Evolutionary conservation across 2,888 invertebrate species (phyloP), one percentile per base, ranked within the genome.

Genomic region (Embidobia sp.): DNA sequence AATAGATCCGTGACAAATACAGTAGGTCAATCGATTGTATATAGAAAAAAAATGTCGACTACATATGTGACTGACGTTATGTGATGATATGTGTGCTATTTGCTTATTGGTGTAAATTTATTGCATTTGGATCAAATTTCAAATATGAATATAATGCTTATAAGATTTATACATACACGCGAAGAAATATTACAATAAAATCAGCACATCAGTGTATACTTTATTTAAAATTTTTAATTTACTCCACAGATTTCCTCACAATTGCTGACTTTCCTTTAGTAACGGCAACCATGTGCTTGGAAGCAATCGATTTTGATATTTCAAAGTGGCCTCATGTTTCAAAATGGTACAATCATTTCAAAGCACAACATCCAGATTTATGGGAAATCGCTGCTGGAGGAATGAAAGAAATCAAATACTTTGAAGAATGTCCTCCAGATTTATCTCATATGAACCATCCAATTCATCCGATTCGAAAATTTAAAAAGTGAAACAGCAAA

Each of bases 181-280:
- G n/a, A n/a, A n/a, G n/a, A n/a, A n/a, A n/a, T n/a, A n/a, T n/a
- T n/a, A n/a, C n/a, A n/a, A n/a, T n/a, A n/a, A n/a, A n/a, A n/a
- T n/a, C n/a, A n/a, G n/a, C n/a, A n/a, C n/a, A n/a, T n/a, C n/a
- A n/a, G n/a, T n/a, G n/a, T n/a, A n/a, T n/a, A n/a, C n/a, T n/a
- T n/a, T n/a, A n/a, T n/a, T n/a, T n/a, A n/a, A n/a, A n/a, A n/a
- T n/a, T n/a, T n/a, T n/a, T n/a, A n/a, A n/a, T n/a, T 18, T 51
- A 19, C 3, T 40, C 7, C 8, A 18, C 80, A 92, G 92, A 94
- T 82, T 89, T 92, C 78, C 83, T 95, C 49, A 95, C 95, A 3
- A 94, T 95, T 79, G 95, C 95, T 0, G 95, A 95, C 89, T 94
- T 95, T 81, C 93, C 93, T 27, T 90, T 95, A 8, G 89, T 94